Conservation (phyloP, 1,140 invertebrate genomes). For the Cherax destructor region DNA sequence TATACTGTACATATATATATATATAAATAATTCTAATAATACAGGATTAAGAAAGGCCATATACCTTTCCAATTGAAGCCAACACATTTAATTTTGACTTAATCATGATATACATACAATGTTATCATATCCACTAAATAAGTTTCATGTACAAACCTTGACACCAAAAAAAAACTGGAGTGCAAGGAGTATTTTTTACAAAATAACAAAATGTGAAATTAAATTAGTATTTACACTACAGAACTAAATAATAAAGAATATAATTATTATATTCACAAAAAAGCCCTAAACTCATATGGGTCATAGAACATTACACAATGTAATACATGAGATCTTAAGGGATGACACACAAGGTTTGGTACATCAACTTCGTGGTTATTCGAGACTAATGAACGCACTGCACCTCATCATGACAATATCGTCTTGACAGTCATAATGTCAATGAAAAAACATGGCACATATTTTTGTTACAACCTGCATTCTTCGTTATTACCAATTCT, state of each 20-base stretch:
- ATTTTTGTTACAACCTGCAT: background rate
- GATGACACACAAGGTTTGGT: background rate
- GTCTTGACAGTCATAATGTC: background rate
- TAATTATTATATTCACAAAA: background rate
- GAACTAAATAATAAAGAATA: background rate
- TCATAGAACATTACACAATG: no score
- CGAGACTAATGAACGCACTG: background rate
- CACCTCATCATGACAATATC: background rate
- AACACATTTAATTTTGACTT: background rate
- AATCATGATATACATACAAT: background rate
- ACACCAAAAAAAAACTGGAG: background rate
- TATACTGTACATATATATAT: background rate
- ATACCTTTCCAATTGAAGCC: background rate
- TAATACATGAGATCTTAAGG: background rate
- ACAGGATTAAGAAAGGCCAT: background rate
- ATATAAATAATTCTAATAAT: background rate
- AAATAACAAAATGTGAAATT: background rate
- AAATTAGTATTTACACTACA: background rate
- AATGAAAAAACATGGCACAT: background rate
- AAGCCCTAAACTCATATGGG: no score
- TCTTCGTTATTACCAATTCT: background rate
- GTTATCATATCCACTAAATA: background rate
- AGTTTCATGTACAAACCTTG: background rate
- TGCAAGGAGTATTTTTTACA: background rate
- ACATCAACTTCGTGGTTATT: background rate